phyloP scores from a whole-genome alignment of 2,113 vertebrate genomes.

The Pleuronectes platessa region DNA sequence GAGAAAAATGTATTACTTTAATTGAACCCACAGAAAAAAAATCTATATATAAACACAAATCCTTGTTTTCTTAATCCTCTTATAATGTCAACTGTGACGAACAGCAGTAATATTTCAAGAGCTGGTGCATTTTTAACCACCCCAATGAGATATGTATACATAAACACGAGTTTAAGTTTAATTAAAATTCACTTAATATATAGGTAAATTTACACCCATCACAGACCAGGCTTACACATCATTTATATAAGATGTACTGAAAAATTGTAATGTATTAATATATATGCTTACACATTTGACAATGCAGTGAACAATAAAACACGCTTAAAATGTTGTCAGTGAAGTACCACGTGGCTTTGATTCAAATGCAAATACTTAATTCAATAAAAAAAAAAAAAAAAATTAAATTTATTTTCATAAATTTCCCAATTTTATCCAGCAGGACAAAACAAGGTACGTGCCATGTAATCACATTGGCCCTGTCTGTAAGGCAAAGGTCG shows the following conservation, averaged over 20 bases:
- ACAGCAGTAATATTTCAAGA: not conserved
- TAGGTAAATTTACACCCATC: too few relatives aligned
- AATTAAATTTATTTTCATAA: not conserved
- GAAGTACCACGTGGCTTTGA: too few relatives aligned
- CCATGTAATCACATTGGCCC: constrained; percentile 41
- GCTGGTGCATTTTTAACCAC: not conserved
- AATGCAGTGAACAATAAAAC: too few relatives aligned
- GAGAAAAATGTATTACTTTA: not conserved
- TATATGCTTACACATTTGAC: too few relatives aligned
- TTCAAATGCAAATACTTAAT: too few relatives aligned
- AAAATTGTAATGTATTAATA: too few relatives aligned
- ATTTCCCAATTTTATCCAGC: constrained; percentile 8
- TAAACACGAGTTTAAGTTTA: not conserved
- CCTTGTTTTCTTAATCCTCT: not conserved
- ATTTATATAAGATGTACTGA: too few relatives aligned
- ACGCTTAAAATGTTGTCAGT: too few relatives aligned
- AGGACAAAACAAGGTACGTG: constrained; percentile 15
- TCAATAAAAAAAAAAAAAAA: too few relatives aligned
- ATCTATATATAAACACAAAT: not conserved
- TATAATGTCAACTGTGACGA: not conserved
- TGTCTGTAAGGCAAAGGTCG: constrained; percentile 79
- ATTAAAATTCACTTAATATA: too few relatives aligned
- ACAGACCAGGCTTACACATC: too few relatives aligned
- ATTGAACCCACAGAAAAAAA: not conserved
- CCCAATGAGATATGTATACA: not conserved